Evolutionary conservation across 2,113 vertebrate species (phyloP).

Genomic region (Semicossyphus pulcher): DNA sequence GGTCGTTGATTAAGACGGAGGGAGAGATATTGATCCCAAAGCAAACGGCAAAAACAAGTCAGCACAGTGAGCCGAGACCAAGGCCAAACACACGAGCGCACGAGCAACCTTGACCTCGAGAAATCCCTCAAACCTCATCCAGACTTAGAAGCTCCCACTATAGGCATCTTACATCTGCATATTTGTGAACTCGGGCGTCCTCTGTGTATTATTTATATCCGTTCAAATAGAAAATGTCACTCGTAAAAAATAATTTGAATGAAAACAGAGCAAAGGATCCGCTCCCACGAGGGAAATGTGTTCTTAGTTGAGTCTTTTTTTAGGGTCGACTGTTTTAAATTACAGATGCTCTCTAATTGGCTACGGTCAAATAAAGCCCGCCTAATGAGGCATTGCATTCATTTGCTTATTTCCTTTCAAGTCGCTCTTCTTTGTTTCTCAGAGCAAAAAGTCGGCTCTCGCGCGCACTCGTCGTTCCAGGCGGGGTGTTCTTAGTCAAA

Average conservation of each 20-base stretch:
- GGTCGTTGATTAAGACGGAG: conserved; percentile 67
- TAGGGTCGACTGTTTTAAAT: conserved; percentile 80
- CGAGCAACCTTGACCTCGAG: conserved; percentile 56
- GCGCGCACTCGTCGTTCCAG: conserved; percentile 44
- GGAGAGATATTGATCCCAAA: conserved; percentile 66
- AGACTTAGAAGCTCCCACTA: conserved; percentile 10
- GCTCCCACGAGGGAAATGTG: conserved; percentile 58
- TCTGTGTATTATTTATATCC: conserved; percentile 61
- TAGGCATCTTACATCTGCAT: conserved; percentile 21
- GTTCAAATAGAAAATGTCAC: conserved; percentile 65
- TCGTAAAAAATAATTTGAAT: conserved; percentile 60
- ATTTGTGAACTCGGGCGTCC: conserved; percentile 31
- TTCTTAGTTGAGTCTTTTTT: conserved; percentile 73
- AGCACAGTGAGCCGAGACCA: conserved; percentile 9
- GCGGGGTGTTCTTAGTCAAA: conserved; percentile 66
- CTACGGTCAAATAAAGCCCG: conserved; percentile 79
- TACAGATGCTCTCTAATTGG: conserved; percentile 82
- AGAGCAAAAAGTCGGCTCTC: conserved; percentile 70
- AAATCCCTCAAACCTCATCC: conserved; percentile 38
- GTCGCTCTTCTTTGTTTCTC: conserved; percentile 75
- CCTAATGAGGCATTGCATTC: conserved; percentile 81
- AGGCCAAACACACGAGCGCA: conserved; percentile 33
- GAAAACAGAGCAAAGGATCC: conserved; percentile 68
- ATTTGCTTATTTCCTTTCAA: conserved; percentile 80
- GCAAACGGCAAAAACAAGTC: conserved; percentile 43